phyloP scores from a whole-genome alignment of 1,140 invertebrate genomes.

The Armadillidium nasatum region DNA sequence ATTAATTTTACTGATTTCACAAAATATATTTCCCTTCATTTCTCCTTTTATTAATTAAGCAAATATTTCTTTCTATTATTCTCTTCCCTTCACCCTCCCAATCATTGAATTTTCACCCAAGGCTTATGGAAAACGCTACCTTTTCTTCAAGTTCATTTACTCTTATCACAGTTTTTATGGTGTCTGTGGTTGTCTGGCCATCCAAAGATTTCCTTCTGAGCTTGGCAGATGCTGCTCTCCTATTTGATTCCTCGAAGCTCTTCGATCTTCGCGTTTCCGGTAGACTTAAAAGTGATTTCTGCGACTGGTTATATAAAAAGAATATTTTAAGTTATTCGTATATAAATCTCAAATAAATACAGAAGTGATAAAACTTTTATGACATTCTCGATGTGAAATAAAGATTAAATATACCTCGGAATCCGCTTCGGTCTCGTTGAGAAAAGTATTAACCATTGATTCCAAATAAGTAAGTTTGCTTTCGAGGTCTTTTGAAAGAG shows the following conservation, averaged over 20 bases:
- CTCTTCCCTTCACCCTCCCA: too few relatives aligned
- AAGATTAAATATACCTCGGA: background rate
- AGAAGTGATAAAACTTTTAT: too few relatives aligned
- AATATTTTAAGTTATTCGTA: too few relatives aligned
- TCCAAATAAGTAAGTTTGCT: slow-evolving; percentile 73
- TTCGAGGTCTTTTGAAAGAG: slow-evolving; percentile 73
- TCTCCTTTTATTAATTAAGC: too few relatives aligned
- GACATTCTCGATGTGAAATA: too few relatives aligned
- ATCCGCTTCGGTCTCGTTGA: background rate
- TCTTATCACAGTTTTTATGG: slow-evolving; percentile 69
- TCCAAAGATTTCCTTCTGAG: slow-evolving; percentile 67
- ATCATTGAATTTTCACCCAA: too few relatives aligned
- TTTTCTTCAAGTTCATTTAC: slow-evolving; percentile 68
- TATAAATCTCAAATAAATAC: too few relatives aligned
- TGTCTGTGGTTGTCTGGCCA: slow-evolving; percentile 67
- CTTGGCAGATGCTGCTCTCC: slow-evolving; percentile 37
- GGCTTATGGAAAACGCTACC: slow-evolving; percentile 49
- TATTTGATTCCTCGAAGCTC: slow-evolving; percentile 46
- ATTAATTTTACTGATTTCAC: too few relatives aligned
- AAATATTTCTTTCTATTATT: too few relatives aligned
- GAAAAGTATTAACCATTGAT: slow-evolving; percentile 57
- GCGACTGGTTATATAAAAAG: too few relatives aligned
- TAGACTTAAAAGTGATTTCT: too few relatives aligned
- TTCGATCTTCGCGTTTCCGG: slow-evolving; percentile 34
- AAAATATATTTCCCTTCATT: too few relatives aligned